Conservation (phyloP, 2,113 vertebrate species). For the Hydropotes inermis region DNA sequence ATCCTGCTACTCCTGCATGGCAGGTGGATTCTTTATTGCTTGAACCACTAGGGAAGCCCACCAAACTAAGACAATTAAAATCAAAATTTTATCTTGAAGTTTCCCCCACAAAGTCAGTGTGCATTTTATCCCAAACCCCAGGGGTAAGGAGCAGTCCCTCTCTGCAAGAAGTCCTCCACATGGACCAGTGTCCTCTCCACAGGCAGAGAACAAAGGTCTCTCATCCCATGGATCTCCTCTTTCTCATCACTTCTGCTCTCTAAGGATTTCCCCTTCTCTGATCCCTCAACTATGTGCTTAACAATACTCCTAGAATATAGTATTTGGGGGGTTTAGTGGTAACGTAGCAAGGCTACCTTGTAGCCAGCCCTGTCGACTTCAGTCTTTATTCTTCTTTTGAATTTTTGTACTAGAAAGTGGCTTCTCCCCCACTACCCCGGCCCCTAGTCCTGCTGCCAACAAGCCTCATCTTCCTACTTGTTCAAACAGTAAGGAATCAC, state of each 20-base stretch:
- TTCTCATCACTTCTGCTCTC: neutral
- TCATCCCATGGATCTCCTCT: neutral
- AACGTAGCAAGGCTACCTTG: rapidly evolving
- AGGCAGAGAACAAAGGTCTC: neutral
- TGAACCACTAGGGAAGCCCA: neutral
- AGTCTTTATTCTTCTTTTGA: neutral
- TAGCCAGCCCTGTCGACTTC: neutral
- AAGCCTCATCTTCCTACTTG: neutral
- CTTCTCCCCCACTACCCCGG: no score
- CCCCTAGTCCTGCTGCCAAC: neutral
- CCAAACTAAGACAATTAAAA: neutral
- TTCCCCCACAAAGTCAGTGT: neutral
- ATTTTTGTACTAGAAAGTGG: neutral
- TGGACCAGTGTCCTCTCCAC: rapidly evolving
- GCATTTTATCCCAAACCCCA: neutral
- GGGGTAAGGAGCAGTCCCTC: rapidly evolving
- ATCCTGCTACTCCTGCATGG: neutral
- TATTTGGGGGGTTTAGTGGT: neutral
- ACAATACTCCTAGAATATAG: neutral
- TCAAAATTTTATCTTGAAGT: neutral
- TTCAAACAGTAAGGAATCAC: neutral
- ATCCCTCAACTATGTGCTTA: neutral
- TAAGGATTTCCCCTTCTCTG: neutral
- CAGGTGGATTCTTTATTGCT: neutral
- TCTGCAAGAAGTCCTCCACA: rapidly evolving